Conservation (phyloP, 2,888 invertebrate genomes). For the Epistrophe eligans region DNA sequence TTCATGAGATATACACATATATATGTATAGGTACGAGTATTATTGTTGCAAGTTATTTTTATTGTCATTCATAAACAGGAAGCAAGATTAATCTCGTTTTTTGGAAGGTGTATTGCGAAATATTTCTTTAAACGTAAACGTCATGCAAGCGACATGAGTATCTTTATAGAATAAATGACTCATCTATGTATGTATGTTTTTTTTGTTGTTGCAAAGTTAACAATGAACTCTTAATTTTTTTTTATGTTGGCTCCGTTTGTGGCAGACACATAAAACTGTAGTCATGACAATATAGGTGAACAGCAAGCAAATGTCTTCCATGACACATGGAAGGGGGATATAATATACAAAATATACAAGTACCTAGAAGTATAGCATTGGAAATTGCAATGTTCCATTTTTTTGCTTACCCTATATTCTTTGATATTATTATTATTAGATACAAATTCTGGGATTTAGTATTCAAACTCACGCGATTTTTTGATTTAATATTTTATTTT, state of each 20-base stretch:
- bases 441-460: neutral
- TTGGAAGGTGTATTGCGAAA: constrained; percentile 19
- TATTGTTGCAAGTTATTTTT: neutral
- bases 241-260: neutral
- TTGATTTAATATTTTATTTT: neutral
- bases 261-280: constrained; percentile 11
- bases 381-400: constrained; percentile 12
- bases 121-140: neutral
- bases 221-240: neutral
- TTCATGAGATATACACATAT: no score
- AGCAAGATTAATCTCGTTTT: constrained; percentile 5
- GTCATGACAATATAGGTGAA: constrained; percentile 22
- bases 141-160: neutral
- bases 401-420: constrained; percentile 4
- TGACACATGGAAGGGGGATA: neutral
- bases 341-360: neutral
- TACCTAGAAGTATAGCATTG: neutral
- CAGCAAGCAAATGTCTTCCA: neutral
- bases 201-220: neutral
- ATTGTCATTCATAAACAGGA: constrained; percentile 7
- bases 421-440: neutral
- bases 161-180: constrained; percentile 10
- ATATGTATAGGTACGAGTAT: no score
- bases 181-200: neutral
- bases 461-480: neutral